Conservation (phyloP, 53 echinoderm and acorn worm genomes). For the Echinarachnius parma region DNA sequence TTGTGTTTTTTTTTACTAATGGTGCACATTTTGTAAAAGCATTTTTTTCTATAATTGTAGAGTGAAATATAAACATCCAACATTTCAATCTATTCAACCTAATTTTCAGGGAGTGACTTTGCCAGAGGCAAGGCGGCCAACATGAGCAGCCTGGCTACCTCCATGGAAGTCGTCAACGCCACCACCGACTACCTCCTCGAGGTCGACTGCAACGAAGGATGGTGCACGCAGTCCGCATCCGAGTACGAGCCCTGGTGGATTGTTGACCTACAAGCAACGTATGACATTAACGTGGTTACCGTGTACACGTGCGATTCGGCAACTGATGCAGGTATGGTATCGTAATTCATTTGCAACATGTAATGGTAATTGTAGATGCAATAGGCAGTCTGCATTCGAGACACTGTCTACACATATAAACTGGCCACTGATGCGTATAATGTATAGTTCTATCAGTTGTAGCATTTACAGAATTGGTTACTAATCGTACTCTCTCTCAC, state of each 20-base stretch:
- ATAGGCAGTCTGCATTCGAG: too few relatives aligned
- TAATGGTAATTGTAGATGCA: too few relatives aligned
- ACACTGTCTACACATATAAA: too few relatives aligned
- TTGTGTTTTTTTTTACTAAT: too few relatives aligned
- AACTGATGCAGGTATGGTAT: constrained; percentile 36
- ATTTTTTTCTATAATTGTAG: neutral
- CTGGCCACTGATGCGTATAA: too few relatives aligned
- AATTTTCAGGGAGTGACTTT: constrained; percentile 49
- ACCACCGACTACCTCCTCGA: constrained; percentile 44
- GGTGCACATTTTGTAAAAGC: neutral
- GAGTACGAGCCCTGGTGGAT: constrained; percentile 70
- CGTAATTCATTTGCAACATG: too few relatives aligned
- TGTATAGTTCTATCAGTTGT: too few relatives aligned
- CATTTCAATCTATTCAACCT: neutral
- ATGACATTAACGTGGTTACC: constrained; percentile 62
- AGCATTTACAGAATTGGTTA: too few relatives aligned
- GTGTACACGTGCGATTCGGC: constrained; percentile 49
- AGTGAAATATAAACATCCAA: neutral
- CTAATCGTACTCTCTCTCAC: too few relatives aligned
- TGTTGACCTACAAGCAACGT: constrained; percentile 53
- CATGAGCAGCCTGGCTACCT: constrained; percentile 44
- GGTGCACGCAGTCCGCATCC: constrained; percentile 44
- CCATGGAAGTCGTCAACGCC: constrained; percentile 9
- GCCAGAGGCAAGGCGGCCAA: constrained; percentile 50
- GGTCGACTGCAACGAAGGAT: constrained; percentile 36